A percentile compares a stretch with the other conserved stretches of the same genome.
These are phyloP conservation scores for Nephrotoma flavescens DNA, from an alignment of 2,888 invertebrate species.

Conservation along the genomic window DNA sequence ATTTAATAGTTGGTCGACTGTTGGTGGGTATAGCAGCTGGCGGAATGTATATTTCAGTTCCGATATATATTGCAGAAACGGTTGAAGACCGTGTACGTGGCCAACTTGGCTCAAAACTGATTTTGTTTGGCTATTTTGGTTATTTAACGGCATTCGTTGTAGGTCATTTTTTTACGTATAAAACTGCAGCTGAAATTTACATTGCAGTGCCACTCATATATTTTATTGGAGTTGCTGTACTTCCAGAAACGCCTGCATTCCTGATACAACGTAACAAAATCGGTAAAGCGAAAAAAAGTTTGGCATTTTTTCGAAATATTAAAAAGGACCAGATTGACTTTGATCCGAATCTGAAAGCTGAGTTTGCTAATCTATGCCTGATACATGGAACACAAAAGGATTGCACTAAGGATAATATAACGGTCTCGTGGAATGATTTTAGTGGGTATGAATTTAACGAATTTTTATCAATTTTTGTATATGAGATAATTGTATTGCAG, in stretches of 20 bases:
- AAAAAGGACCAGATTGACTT: slow-evolving; percentile 13
- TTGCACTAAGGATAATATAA: not conserved
- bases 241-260: slow-evolving; percentile 8
- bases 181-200: not conserved
- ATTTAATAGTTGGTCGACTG: not conserved
- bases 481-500: not conserved
- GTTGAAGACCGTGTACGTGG: not conserved
- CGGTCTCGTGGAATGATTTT: slow-evolving; percentile 20
- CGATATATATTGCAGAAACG: slow-evolving; percentile 6
- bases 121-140: not conserved
- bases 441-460: slow-evolving; percentile 16
- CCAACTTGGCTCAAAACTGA: not conserved
- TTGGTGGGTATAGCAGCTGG: slow-evolving; percentile 7
- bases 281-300: slow-evolving; percentile 5
- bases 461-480: not conserved
- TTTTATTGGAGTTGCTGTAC: not conserved
- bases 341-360: slow-evolving; percentile 20
- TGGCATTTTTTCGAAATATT: not conserved
- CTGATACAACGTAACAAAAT: not conserved
- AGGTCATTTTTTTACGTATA: not conserved
- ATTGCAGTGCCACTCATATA: slow-evolving; percentile 5
- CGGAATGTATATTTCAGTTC: slow-evolving; percentile 5
- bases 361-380: slow-evolving; percentile 10
- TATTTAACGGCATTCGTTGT: not conserved
- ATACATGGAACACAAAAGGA: not conserved